Percentiles rank a stretch among this genome's conserved stretches.
Conservation (phyloP, 2,113 vertebrate species). For the Barbus barbus region DNA sequence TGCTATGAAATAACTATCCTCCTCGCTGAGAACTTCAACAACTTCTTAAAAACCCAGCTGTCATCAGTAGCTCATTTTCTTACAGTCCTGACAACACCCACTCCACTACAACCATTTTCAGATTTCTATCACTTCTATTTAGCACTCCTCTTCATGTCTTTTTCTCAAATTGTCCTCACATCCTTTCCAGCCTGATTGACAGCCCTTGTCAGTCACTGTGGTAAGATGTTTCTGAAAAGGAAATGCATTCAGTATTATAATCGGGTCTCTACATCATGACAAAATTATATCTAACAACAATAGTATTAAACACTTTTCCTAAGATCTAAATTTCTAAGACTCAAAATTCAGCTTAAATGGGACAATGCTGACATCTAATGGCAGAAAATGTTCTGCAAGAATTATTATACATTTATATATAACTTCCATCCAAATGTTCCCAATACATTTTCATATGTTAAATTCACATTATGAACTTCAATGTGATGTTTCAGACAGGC, state of each 20-base stretch:
- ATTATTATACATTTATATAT: no score
- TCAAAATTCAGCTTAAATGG: not conserved
- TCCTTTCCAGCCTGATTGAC: not conserved
- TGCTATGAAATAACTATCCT: not conserved
- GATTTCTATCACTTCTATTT: not conserved
- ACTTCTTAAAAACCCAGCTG: not conserved
- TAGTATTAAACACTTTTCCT: not conserved
- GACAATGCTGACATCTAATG: constrained; percentile 2
- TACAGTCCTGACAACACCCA: not conserved
- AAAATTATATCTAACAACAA: not conserved
- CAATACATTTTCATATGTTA: not conserved
- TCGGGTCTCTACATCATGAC: not conserved
- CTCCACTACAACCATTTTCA: not conserved
- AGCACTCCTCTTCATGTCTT: not conserved
- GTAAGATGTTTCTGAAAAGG: not conserved
- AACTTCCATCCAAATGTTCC: not conserved
- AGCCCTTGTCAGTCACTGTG: not conserved
- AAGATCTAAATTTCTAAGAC: not conserved
- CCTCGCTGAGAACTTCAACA: not conserved
- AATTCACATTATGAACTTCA: not conserved
- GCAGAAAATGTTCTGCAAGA: not conserved
- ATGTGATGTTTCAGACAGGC: not conserved
- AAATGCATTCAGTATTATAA: not conserved
- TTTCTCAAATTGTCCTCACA: not conserved
- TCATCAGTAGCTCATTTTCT: not conserved